Base-by-base conservation (phyloP, 2,888 invertebrate species). In the Plutella xylostella region DNA sequence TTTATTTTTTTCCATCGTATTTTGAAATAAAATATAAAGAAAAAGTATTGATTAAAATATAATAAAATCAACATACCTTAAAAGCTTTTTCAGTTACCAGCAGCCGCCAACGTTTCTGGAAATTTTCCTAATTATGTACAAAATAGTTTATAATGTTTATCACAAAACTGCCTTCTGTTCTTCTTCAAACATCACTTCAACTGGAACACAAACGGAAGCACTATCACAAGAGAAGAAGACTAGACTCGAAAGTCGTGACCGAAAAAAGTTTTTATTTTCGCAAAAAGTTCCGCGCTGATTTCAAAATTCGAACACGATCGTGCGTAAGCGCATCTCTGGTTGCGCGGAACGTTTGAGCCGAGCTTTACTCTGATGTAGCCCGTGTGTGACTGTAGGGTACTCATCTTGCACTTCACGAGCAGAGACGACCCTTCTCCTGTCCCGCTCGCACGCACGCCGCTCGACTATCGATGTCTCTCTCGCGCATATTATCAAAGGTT, bases 371-470 rank as follows among this genome's bases (percentile, higher is more conserved):
- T 72, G 72, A 76, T 79, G 73, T 68, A 78, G 83, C 71, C 73
- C 76, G 80, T 76, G 71, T 80, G 79, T 79, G 80, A 80, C 83
- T 82, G 82, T 77, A 72, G 45, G 31, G 47, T 72, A 76, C 76
- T 75, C 79, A 82, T 82, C 82, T 79, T 74, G 77, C 73, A 76
- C 79, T 76, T 78, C 74, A 68, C 78, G 79, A 77, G 78, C 77
- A 79, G 82, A 82, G 82, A 83, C 78, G 83, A 82, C 72, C 75
- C 82, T 62, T 68, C 60, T 48, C 31, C 58, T 54, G 50, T 79
- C 77, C 53, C 68, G 49, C 60, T 80, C 70, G 49, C 62, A 45
- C 71, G 21, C 48, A 18, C 30, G 25, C 42, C 19, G 46, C 43
- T 48, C 45, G 45, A 50, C 14, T 72, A 64, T 62, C 30, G 52